Evolutionary conservation across 2,797 vertebrate species (phyloP).

Genomic region (Tragelaphus eurycerus): DNA sequence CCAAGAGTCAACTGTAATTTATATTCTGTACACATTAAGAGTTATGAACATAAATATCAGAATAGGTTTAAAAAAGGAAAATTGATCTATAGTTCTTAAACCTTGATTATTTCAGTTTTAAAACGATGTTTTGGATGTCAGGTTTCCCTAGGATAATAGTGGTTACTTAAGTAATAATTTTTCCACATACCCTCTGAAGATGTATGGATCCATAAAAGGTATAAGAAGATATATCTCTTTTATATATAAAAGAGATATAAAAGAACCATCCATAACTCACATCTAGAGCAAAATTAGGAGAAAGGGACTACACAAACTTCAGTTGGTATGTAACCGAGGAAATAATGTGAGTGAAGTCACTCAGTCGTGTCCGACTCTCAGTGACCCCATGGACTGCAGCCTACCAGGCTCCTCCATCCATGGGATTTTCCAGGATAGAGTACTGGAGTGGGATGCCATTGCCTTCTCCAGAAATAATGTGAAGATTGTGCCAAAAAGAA

Average conservation of each 20-base stretch:
- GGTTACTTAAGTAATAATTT: not conserved
- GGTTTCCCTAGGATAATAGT: not conserved
- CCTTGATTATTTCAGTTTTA: conserved; percentile 38
- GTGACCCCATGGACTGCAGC: too few relatives aligned
- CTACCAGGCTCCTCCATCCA: too few relatives aligned
- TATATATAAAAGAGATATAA: not conserved
- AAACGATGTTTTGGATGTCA: not conserved
- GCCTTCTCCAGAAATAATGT: not conserved
- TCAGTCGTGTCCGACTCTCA: too few relatives aligned
- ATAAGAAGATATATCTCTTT: not conserved
- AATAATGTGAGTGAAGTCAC: not conserved
- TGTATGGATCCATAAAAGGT: not conserved
- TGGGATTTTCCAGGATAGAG: too few relatives aligned
- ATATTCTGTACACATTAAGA: not conserved
- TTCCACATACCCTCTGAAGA: not conserved
- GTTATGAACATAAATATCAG: conserved; percentile 26
- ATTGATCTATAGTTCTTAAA: not conserved
- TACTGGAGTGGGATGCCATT: too few relatives aligned
- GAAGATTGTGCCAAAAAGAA: not conserved
- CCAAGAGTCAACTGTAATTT: not conserved
- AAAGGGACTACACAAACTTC: not conserved
- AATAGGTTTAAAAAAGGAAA: not conserved
- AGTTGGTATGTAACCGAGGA: not conserved
- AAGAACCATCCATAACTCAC: not conserved
- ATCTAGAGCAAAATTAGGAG: not conserved